phyloP scores from a whole-genome alignment of 2,113 vertebrate genomes.

The Sturnus vulgaris region DNA sequence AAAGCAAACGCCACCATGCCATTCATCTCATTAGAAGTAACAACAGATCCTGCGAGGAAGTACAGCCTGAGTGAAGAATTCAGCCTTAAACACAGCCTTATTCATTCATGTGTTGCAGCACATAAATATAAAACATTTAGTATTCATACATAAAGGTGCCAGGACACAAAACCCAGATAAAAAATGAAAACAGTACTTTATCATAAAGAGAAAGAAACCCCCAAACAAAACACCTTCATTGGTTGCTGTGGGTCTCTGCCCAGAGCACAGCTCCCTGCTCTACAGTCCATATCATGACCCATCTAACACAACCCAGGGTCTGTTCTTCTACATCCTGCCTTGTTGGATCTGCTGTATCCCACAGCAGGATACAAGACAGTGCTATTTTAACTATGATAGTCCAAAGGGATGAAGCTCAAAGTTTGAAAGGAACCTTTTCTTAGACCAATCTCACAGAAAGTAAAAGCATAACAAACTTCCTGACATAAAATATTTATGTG shows the following conservation, averaged over 20 bases:
- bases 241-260: neutral
- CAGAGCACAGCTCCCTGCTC: neutral
- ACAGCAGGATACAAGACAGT: accelerated
- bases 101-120: neutral
- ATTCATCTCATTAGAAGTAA: neutral
- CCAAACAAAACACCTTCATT: neutral
- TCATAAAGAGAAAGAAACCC: neutral
- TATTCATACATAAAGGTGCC: neutral
- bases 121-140: neutral
- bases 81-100: neutral
- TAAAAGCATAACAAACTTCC: neutral
- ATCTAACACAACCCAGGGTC: neutral
- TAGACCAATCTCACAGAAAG: neutral
- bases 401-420: neutral
- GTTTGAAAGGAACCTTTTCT: neutral
- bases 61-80: neutral
- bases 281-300: neutral
- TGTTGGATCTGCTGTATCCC: neutral
- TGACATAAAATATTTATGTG: neutral
- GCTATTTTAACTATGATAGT: neutral
- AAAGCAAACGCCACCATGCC: neutral
- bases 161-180: neutral
- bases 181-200: neutral
- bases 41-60: neutral
- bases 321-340: neutral